These are phyloP conservation scores for Tonatia bakeri DNA, from an alignment of 2,113 vertebrate genomes.

Conservation along the genomic window DNA sequence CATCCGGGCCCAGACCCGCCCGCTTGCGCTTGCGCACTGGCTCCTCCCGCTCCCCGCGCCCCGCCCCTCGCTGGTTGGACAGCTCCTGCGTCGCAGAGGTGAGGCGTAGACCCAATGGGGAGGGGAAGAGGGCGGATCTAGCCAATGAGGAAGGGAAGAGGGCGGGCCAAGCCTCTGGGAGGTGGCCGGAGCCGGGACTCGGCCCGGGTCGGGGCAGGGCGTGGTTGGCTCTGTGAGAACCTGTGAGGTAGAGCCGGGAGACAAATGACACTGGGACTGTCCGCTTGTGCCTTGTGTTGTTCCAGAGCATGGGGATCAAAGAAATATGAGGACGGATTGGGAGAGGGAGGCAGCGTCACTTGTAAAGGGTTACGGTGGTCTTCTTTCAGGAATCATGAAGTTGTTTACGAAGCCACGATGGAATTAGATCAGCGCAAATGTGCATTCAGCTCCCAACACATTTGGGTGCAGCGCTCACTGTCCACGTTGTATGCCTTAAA, in stretches of 20 bases:
- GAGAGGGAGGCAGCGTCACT: background rate
- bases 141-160: slow-evolving; percentile 21
- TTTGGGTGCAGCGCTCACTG: background rate
- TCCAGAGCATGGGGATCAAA: background rate
- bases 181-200: accelerated
- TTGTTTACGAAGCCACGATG: background rate
- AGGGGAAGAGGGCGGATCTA: background rate
- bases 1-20: background rate
- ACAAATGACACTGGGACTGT: accelerated
- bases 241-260: accelerated
- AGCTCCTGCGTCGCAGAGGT: slow-evolving; percentile 34
- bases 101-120: slow-evolving; percentile 33
- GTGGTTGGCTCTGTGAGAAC: accelerated
- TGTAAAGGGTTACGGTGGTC: background rate
- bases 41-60: background rate
- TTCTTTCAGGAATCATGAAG: background rate
- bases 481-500: background rate
- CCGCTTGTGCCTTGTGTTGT: no score
- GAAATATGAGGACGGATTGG: background rate
- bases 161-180: background rate
- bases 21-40: background rate
- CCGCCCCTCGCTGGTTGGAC: background rate
- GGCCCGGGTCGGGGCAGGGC: background rate
- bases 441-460: background rate
- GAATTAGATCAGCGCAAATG: background rate